Conservation (phyloP, 2,797 vertebrate genomes). For the Sebastes jordani region DNA sequence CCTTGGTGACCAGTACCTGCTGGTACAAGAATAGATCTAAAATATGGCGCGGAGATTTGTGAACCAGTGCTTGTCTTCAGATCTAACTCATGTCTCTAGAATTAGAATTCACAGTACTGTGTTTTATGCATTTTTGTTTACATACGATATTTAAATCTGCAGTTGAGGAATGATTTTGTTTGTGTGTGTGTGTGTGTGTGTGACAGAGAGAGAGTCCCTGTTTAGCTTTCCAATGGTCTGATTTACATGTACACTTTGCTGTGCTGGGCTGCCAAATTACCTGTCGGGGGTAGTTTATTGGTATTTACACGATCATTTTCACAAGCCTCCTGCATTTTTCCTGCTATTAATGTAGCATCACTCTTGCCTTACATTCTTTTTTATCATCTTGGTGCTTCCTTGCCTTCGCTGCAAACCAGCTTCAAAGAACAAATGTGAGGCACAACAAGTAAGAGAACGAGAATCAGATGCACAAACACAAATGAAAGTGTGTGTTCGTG, state of each 20-base stretch:
- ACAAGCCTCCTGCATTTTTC: constrained; percentile 47
- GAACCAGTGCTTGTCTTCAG: neutral
- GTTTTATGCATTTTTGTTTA: neutral
- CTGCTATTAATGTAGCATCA: constrained; percentile 50
- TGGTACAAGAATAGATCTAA: neutral
- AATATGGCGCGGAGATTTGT: neutral
- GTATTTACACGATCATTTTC: constrained; percentile 72
- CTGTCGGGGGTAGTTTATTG: constrained; percentile 64
- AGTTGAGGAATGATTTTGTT: neutral
- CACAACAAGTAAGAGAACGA: neutral
- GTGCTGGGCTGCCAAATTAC: constrained; percentile 62
- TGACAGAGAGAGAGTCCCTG: neutral
- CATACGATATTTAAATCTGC: neutral
- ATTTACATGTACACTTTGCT: constrained; percentile 61
- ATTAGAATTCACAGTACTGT: neutral
- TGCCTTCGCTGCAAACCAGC: neutral
- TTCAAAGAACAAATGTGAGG: neutral
- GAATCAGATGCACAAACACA: neutral
- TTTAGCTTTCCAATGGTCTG: constrained; percentile 44
- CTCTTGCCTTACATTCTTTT: constrained; percentile 15
- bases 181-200: neutral
- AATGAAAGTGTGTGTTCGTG: neutral
- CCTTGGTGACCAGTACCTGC: neutral
- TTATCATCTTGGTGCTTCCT: neutral
- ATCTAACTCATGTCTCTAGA: neutral